Percentiles rank a stretch among this genome's conserved stretches.
Conservation (phyloP, 1,140 invertebrate species). For the Calliopsis andreniformis region DNA sequence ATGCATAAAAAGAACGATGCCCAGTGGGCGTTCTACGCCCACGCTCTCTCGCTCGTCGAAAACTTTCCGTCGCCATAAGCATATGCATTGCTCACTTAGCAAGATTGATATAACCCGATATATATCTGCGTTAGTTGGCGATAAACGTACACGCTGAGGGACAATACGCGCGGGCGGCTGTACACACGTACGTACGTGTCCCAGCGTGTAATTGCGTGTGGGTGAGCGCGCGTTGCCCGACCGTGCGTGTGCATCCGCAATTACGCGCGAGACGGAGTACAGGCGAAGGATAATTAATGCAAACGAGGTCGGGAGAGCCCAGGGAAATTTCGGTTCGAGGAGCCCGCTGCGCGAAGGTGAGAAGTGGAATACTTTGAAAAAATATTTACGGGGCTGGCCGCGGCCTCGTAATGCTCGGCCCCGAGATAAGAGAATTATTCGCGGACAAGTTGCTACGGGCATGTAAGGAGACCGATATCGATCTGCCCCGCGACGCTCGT, state of each 20-base stretch:
- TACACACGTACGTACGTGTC: background rate
- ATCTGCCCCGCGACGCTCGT: conserved; percentile 33
- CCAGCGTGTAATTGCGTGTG: background rate
- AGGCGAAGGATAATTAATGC: conserved; percentile 65
- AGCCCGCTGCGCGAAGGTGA: conserved; percentile 50
- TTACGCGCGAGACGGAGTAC: conserved; percentile 62
- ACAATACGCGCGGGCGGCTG: background rate
- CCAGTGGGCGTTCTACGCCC: conserved; percentile 74
- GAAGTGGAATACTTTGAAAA: conserved; percentile 51
- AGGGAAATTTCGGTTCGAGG: conserved; percentile 53
- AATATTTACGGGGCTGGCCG: conserved; percentile 55
- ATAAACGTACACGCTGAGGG: conserved; percentile 25
- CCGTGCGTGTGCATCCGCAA: conserved; percentile 67
- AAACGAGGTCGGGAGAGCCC: conserved; percentile 46
- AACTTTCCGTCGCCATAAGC: conserved; percentile 67
- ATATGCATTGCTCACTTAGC: conserved; percentile 79
- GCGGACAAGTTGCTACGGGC: conserved; percentile 51
- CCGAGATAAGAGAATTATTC: conserved; percentile 48
- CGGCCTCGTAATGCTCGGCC: conserved; percentile 39
- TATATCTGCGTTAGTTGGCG: conserved; percentile 38
- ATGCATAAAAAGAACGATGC: conserved; percentile 67
- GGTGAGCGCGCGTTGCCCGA: conserved; percentile 36
- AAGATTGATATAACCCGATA: conserved; percentile 72
- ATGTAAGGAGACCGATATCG: conserved; percentile 46
- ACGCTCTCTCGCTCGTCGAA: conserved; percentile 59